Evolutionary conservation across 2,113 vertebrate genomes (phyloP).

Genomic region (Corythornis madagascariensis): DNA sequence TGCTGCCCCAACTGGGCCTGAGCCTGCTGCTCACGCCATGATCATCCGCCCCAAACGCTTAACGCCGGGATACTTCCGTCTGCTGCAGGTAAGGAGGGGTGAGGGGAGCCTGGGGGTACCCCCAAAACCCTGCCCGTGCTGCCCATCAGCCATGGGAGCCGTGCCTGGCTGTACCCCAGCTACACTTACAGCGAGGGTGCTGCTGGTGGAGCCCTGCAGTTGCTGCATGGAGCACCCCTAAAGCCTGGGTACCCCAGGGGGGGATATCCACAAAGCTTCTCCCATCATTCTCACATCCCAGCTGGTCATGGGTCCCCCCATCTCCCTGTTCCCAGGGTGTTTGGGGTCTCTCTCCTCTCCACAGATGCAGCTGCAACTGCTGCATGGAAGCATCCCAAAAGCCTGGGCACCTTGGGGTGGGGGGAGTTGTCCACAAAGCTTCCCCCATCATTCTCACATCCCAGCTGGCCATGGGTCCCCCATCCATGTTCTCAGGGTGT

Average conservation of each 20-base stretch:
- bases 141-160: rapidly evolving
- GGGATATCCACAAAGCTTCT: background rate
- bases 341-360: background rate
- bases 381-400: background rate
- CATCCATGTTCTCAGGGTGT: background rate
- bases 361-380: rapidly evolving
- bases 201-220: background rate
- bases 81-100: constrained; percentile 84
- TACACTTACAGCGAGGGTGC: rapidly evolving
- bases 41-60: constrained; percentile 89
- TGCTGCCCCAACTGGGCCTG: rapidly evolving
- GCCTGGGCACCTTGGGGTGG: rapidly evolving
- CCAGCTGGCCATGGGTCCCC: background rate
- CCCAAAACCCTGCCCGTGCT: rapidly evolving
- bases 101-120: background rate
- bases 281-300: rapidly evolving
- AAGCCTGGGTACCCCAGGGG: rapidly evolving
- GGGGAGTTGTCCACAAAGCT: background rate
- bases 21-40: constrained; percentile 65
- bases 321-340: background rate
- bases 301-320: background rate
- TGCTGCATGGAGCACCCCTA: background rate
- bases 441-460: rapidly evolving
- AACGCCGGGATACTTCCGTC: constrained; percentile 93
- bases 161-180: rapidly evolving